phyloP scores from a whole-genome alignment of 2,888 invertebrate species.

The Sisyra terminalis region DNA sequence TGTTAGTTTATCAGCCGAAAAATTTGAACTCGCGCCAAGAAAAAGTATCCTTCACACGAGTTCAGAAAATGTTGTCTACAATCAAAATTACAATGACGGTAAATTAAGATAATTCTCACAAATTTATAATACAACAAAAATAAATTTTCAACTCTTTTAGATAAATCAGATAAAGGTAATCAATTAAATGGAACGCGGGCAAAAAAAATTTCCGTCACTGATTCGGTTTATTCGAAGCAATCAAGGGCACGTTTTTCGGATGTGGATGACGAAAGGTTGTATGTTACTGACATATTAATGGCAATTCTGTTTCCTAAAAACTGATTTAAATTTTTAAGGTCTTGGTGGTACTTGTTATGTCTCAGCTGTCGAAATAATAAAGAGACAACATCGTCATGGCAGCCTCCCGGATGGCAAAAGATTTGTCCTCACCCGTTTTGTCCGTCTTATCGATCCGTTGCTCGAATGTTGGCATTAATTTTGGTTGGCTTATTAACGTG shows the following conservation, averaged over 20 bases:
- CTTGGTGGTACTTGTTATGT: constrained; percentile 74
- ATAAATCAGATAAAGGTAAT: constrained; percentile 20
- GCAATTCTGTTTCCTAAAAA: constrained; percentile 6
- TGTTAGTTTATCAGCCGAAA: constrained; percentile 24
- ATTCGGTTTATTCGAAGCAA: constrained; percentile 23
- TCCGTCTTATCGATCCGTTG: constrained; percentile 67
- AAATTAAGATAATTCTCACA: background rate
- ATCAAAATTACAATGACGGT: constrained; percentile 19
- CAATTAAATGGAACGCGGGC: constrained; percentile 21
- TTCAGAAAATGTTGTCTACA: constrained; percentile 24
- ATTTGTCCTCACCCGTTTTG: constrained; percentile 74
- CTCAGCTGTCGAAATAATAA: constrained; percentile 58
- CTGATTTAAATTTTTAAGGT: constrained; percentile 45
- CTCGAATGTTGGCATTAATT: constrained; percentile 55
- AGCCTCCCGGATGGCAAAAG: constrained; percentile 63
- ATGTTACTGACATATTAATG: background rate
- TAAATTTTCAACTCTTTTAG: too few relatives aligned
- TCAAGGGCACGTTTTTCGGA: constrained; percentile 21
- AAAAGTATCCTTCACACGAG: constrained; percentile 55
- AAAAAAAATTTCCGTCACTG: constrained; percentile 26
- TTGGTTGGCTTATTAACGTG: constrained; percentile 59
- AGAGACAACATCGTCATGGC: constrained; percentile 55
- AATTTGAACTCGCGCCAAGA: constrained; percentile 47
- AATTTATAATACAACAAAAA: background rate
- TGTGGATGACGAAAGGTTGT: constrained; percentile 17